Percentiles rank a stretch among this genome's conserved stretches.
Evolutionary conservation across 2,888 invertebrate genomes (phyloP).

Genomic region (Augochlorella aurata): DNA sequence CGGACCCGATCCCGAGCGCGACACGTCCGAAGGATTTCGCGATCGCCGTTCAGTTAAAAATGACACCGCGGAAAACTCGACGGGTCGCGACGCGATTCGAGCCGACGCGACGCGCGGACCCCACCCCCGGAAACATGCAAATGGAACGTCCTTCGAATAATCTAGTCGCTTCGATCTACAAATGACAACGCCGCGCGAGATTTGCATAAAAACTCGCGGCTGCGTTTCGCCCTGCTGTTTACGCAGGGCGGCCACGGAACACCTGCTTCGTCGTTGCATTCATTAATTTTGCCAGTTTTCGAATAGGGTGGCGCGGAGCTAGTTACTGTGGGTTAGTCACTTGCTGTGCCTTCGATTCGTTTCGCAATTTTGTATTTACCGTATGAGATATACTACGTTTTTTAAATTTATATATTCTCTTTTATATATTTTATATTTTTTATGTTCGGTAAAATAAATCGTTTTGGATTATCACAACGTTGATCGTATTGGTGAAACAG

Average conservation of each 20-base stretch:
- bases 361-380: too few species aligned
- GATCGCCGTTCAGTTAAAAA: background rate
- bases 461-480: too few species aligned
- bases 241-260: background rate
- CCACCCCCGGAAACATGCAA: background rate
- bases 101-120: background rate
- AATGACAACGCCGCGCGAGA: background rate
- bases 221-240: background rate
- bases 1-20: constrained; percentile 4
- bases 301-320: too few species aligned
- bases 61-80: background rate
- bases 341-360: too few species aligned
- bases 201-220: background rate
- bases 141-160: background rate
- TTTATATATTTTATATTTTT: too few species aligned
- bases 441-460: too few species aligned
- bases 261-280: background rate
- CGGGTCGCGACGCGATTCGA: too few species aligned
- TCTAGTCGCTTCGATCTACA: background rate
- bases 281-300: too few species aligned
- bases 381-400: too few species aligned
- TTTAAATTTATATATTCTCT: too few species aligned
- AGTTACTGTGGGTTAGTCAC: too few species aligned
- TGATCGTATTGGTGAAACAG: too few species aligned
- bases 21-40: background rate